Base-by-base conservation (phyloP, 2,113 vertebrate species). In the Pyrgilauda ruficollis region DNA sequence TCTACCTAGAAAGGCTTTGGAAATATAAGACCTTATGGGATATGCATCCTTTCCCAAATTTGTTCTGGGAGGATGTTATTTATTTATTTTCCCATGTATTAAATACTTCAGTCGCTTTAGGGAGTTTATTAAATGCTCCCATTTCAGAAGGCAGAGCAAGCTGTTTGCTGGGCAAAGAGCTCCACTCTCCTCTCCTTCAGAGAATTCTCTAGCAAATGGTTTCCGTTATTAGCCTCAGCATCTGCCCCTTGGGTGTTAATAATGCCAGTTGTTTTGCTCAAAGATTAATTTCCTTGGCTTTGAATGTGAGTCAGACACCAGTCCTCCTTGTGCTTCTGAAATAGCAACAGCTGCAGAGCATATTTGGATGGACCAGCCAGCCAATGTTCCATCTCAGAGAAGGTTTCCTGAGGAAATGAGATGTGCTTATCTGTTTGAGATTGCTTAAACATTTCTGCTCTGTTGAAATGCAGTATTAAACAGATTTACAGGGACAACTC, bases 241-340 rank as follows among this genome's bases (percentile, higher is more conserved):
- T 83, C 70, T 94, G 84, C 89, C 90, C 86, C 91, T 91, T 82
- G 94, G 93, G 74, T 81, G 46, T 50, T 89, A 82, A 64, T 94
- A 88, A 94, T 91, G 74, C 39, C 80, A 85, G 94, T 89, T 95
- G 87, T 94, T 96, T 84, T 82, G 89, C 89, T 92, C 41, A 21
- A 92, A 96, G 89, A 88, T 95, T 94, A 92, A 94, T 96, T 97
- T 96, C 96, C 88, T 95, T 93, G 89, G 80, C 41, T 91, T 96
- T 90, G 91, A 94, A 93, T 79, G 95, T 91, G 68, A 97, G 66
- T 91, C 76, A 89, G 95, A 96, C 62, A 89, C 41, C 35, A 63
- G 90, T 87, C 86, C 88, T 93, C 63, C 31, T 67, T 82, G 41
- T 73, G 87, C 88, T 96, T 95, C 84, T 95, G 88, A 93, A 95